Evolutionary conservation across 2,797 vertebrate species (phyloP), one percentile per base, ranked within the genome.

Genomic region (Tachyglossus aculeatus): DNA sequence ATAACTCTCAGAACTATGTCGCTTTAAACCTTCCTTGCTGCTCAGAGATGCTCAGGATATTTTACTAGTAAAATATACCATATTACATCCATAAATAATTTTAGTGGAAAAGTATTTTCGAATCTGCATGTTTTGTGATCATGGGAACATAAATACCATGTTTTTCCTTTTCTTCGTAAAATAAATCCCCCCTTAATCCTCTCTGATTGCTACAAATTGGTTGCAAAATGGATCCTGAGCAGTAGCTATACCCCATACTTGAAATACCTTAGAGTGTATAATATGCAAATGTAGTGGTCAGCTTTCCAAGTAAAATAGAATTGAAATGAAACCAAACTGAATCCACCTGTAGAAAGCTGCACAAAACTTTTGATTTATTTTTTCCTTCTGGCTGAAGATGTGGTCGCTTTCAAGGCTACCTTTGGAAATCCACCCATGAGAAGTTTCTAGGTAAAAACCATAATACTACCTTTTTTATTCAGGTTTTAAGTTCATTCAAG

Each of bases 231-330:
- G 81, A 65, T 74, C 53, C 70, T 57, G 62, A 79, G 19, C 7
- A 61, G 53, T n/a, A 24, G 13, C 37, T 69, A 41, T 65, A 38
- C 8, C 11, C 75, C 13, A 32, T 48, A 60, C 6, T 3, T 74
- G 80, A 78, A 83, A 81, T 52, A 43, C 41, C 61, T 81, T 25
- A 56, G 9, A 8, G 50, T 38, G 54, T 51, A 53, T 82, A 57
- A 53, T 56, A 82, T 66, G 19, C 7, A 47, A 53, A 71, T 84
- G 60, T 25, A 41, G 75, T 45, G 16, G 37, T 53, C 45, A 75
- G 48, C 38, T 75, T 81, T 43, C 50, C 45, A 55, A 36, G n/a
- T 58, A 39, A 61, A 83, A 78, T 64, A 77, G 75, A 86, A 83
- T 71, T 38, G 61, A 8, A 51, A 74, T 52, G 50, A 53, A 43